Conservation (phyloP, 2,797 vertebrate genomes). For the Semaprochilodus insignis region DNA sequence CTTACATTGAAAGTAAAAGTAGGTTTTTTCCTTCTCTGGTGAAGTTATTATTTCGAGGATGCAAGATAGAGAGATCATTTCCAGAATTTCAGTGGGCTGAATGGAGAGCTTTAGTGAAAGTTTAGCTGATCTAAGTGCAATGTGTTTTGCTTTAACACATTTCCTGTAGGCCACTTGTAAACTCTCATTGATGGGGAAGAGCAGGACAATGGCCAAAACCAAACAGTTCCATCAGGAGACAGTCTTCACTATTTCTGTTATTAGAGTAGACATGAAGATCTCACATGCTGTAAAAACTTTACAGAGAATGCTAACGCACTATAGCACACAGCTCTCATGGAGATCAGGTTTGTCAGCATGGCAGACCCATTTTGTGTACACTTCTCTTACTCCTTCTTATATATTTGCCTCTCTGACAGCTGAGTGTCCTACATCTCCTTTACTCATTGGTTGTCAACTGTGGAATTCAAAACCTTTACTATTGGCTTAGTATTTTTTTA, state of each 20-base stretch:
- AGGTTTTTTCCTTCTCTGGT: too few species aligned
- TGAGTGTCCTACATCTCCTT: too few species aligned
- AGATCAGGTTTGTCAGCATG: background rate
- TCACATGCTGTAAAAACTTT: background rate
- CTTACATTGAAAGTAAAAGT: too few species aligned
- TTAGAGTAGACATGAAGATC: background rate
- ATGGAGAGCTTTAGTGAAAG: background rate
- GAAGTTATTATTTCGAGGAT: too few species aligned
- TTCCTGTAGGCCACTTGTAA: background rate
- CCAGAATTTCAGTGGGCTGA: background rate
- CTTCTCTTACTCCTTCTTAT: background rate
- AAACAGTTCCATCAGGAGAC: slow-evolving; percentile 5
- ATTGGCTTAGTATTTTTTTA: too few species aligned
- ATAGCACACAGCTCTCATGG: background rate
- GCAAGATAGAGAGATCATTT: background rate
- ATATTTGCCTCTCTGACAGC: background rate
- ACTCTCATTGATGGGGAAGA: slow-evolving; percentile 17
- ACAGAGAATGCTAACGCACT: background rate
- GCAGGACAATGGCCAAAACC: slow-evolving; percentile 18
- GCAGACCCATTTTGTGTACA: background rate
- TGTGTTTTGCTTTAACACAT: slow-evolving; percentile 5
- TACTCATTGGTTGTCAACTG: too few species aligned
- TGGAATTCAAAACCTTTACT: too few species aligned
- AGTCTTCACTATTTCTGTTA: background rate
- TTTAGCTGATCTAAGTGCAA: slow-evolving; percentile 1